These are phyloP conservation scores for Lepisosteus oculatus DNA, from an alignment of 2,113 vertebrate species.

Conservation along the genomic window DNA sequence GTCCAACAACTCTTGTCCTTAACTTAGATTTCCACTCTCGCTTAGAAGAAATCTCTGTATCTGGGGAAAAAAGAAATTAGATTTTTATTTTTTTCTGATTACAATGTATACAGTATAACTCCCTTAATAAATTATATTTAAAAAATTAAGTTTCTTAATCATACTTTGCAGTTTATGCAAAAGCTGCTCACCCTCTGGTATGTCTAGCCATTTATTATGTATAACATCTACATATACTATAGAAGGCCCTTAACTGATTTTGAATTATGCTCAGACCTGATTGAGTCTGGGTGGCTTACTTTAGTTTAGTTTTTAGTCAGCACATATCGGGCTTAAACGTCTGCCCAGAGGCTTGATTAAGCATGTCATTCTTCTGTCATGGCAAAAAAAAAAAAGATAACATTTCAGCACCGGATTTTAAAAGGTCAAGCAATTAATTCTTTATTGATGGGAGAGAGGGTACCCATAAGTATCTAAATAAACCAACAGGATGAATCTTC, in stretches of 20 bases:
- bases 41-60: too few relatives aligned
- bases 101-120: too few relatives aligned
- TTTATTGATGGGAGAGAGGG: conserved; percentile 8
- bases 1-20: too few relatives aligned
- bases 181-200: not conserved
- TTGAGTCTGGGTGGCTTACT: not conserved
- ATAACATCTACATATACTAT: not conserved
- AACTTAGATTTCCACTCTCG: too few relatives aligned
- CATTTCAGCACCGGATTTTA: not conserved
- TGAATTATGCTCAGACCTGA: not conserved
- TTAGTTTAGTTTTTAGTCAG: conserved; percentile 5
- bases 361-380: conserved; percentile 5
- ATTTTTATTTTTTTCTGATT: too few relatives aligned
- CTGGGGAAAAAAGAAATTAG: too few relatives aligned
- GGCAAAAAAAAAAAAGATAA: not conserved
- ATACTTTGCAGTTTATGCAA: not conserved
- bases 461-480: not conserved
- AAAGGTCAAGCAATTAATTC: conserved; percentile 17
- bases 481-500: not conserved
- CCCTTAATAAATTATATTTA: too few relatives aligned
- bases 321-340: not conserved
- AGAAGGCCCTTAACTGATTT: too few relatives aligned
- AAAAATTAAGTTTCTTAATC: too few relatives aligned
- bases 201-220: not conserved
- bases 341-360: not conserved